These are phyloP conservation scores for Tetragonula clypearis DNA, from an alignment of 1,140 invertebrate genomes.

Conservation along the genomic window DNA sequence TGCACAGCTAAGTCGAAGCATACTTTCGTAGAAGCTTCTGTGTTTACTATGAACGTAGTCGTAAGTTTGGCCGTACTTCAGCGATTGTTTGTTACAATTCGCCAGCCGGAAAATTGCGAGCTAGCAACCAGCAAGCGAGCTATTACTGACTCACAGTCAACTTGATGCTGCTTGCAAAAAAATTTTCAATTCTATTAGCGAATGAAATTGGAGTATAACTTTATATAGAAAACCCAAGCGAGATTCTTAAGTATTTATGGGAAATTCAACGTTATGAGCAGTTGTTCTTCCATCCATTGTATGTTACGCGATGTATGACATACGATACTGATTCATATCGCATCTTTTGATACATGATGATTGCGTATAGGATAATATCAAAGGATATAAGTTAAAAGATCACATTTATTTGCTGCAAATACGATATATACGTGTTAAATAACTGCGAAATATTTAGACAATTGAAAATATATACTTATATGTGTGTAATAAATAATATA, in stretches of 20 bases:
- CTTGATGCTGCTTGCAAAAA: neutral
- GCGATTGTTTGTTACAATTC: neutral
- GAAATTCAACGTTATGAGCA: too few relatives aligned
- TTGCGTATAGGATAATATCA: too few relatives aligned
- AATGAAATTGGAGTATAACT: neutral
- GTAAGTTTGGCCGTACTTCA: neutral
- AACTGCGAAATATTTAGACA: too few relatives aligned
- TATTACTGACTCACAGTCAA: neutral
- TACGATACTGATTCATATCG: too few relatives aligned
- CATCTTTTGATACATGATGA: too few relatives aligned
- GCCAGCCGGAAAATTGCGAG: conserved; percentile 34
- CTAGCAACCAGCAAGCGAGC: neutral
- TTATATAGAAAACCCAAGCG: neutral
- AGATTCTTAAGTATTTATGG: neutral
- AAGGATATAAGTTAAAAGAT: too few relatives aligned
- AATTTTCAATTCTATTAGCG: neutral
- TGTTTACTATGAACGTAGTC: neutral
- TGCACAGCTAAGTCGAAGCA: neutral
- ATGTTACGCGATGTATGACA: neutral
- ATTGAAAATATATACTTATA: too few relatives aligned
- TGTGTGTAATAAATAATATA: too few relatives aligned
- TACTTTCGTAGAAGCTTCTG: conserved; percentile 39
- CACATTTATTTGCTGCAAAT: too few relatives aligned
- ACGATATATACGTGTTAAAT: too few relatives aligned
- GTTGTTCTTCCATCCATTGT: too few relatives aligned